Conservation (phyloP, 2,797 vertebrate genomes). For the Enteromius afrohamiltoni region DNA sequence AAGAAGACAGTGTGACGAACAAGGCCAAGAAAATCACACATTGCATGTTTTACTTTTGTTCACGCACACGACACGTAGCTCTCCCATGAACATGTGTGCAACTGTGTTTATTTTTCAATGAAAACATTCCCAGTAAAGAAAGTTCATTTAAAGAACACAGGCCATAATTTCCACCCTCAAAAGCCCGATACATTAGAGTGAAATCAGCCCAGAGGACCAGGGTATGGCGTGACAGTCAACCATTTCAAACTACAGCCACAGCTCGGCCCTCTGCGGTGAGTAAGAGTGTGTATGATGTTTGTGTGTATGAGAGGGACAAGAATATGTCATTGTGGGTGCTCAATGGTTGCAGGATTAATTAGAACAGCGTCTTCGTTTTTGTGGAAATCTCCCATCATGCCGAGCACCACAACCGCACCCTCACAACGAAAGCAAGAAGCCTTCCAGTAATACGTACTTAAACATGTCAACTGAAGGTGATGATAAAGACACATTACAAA, state of each 20-base stretch:
- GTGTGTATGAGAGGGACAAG: slow-evolving; percentile 5
- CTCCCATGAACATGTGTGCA: slow-evolving; percentile 49
- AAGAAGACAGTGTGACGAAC: background rate
- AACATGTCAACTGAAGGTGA: background rate
- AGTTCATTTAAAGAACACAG: slow-evolving; percentile 39
- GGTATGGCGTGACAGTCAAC: slow-evolving; percentile 41
- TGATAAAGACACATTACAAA: background rate
- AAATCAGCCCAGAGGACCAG: slow-evolving; percentile 34
- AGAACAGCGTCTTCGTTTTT: slow-evolving; percentile 55
- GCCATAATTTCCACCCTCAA: slow-evolving; percentile 32
- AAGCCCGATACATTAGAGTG: slow-evolving; percentile 10
- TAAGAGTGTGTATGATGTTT: slow-evolving; percentile 31
- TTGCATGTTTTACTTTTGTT: background rate
- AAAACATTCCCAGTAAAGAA: slow-evolving; percentile 38
- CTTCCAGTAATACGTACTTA: background rate
- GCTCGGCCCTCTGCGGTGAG: slow-evolving; percentile 36
- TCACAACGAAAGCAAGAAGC: slow-evolving; percentile 58
- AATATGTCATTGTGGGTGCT: slow-evolving; percentile 36
- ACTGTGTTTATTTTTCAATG: slow-evolving; percentile 24
- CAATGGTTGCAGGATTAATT: slow-evolving; percentile 61
- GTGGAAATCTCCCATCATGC: slow-evolving; percentile 60
- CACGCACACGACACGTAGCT: slow-evolving; percentile 33
- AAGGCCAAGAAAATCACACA: background rate
- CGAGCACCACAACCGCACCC: slow-evolving; percentile 65
- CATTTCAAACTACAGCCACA: slow-evolving; percentile 37